phyloP scores from a whole-genome alignment of 2,113 vertebrate species.

The Antigone vipio region DNA sequence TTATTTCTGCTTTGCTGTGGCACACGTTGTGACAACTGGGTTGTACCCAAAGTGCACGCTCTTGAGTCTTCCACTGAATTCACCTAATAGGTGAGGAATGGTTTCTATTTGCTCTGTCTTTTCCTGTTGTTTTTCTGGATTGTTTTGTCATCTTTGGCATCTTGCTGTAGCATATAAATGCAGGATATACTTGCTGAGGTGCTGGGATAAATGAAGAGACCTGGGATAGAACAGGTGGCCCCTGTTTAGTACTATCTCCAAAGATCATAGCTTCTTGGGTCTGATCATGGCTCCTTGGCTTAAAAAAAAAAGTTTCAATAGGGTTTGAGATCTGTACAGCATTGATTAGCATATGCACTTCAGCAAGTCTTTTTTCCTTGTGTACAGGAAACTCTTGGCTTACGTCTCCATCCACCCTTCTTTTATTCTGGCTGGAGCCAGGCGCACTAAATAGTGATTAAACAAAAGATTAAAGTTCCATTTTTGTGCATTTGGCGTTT shows the following conservation, averaged over 20 bases:
- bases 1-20: not conserved
- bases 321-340: not conserved
- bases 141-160: not conserved
- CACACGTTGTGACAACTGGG: not conserved
- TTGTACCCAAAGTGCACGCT: not conserved
- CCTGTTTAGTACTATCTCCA: not conserved
- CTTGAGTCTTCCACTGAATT: not conserved
- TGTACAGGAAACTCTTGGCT: constrained; percentile 23
- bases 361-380: not conserved
- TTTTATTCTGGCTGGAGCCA: constrained; percentile 35
- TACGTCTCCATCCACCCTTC: not conserved
- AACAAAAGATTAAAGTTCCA: constrained; percentile 73
- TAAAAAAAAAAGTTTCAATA: not conserved
- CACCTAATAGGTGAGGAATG: not conserved
- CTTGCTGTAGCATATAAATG: not conserved
- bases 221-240: not conserved
- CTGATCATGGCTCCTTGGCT: not conserved
- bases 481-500: constrained; percentile 59
- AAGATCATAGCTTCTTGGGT: not conserved
- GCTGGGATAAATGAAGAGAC: not conserved
- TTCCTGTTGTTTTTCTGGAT: not conserved
- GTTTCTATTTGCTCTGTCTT: not conserved
- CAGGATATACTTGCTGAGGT: not conserved
- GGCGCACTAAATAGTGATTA: constrained; percentile 64
- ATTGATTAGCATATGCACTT: not conserved